phyloP scores from a whole-genome alignment of 2,113 vertebrate genomes.

The Hydrochoerus hydrochaeris region DNA sequence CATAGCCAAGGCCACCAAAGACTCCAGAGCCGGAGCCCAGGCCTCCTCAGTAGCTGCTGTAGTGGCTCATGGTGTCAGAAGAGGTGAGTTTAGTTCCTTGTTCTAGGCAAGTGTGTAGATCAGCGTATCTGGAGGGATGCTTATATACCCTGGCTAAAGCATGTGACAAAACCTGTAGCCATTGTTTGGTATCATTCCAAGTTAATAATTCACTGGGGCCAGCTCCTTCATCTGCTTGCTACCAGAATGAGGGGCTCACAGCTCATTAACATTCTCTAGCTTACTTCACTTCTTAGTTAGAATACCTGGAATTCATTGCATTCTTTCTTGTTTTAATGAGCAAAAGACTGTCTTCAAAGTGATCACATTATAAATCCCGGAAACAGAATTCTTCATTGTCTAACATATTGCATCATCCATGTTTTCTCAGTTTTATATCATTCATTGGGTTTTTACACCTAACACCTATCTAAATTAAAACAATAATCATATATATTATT shows the following conservation, averaged over 20 bases:
- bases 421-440: not conserved
- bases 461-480: not conserved
- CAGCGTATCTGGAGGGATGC: fast-evolving
- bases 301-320: not conserved
- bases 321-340: not conserved
- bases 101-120: not conserved
- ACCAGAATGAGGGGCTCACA: not conserved
- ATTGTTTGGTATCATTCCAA: not conserved
- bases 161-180: too few relatives aligned
- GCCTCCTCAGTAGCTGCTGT: not conserved
- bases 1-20: not conserved
- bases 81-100: not conserved
- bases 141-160: not conserved
- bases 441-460: not conserved
- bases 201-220: not conserved
- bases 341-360: not conserved
- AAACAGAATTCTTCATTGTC: not conserved
- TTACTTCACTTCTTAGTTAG: not conserved
- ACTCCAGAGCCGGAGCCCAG: not conserved
- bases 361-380: not conserved
- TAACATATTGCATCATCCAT: not conserved
- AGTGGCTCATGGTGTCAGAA: not conserved
- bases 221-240: conserved; percentile 19
- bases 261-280: conserved; percentile 14
- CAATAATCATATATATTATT: not conserved